These are phyloP conservation scores for Aplodontia rufa DNA, from an alignment of 2,113 vertebrate genomes.

Conservation along the genomic window DNA sequence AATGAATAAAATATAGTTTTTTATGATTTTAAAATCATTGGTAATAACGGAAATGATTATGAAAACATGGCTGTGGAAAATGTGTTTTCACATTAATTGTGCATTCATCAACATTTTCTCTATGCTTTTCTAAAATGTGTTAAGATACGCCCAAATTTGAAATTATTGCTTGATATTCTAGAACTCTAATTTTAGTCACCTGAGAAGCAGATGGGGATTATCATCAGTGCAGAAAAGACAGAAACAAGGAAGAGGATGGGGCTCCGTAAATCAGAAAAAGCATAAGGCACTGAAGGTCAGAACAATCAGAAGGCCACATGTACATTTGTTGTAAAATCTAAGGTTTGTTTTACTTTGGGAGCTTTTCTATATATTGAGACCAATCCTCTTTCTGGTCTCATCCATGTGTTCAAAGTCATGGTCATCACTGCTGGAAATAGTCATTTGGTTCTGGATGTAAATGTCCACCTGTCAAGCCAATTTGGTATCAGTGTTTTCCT, in stretches of 20 bases:
- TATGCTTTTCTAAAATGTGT: background rate
- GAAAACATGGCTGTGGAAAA: conserved; percentile 16
- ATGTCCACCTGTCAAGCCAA: background rate
- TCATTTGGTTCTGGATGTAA: background rate
- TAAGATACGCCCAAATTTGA: background rate
- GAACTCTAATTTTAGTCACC: background rate
- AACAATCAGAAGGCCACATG: background rate
- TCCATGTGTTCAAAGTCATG: background rate
- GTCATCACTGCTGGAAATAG: background rate
- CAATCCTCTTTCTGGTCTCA: background rate
- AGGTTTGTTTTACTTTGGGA: background rate
- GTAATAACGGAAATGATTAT: background rate
- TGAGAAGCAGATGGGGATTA: background rate
- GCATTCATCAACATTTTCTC: background rate
- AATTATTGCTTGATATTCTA: conserved; percentile 30
- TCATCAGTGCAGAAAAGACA: background rate
- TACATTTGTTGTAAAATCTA: background rate
- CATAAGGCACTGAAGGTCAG: background rate
- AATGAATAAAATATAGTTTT: conserved; percentile 24
- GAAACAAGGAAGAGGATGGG: background rate
- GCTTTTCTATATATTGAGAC: background rate
- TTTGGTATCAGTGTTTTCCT: background rate
- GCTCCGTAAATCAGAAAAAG: background rate
- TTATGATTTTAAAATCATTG: background rate
- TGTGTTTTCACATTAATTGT: background rate